Base-by-base conservation (phyloP, 2,113 vertebrate species). In the Hystrix cristata region DNA sequence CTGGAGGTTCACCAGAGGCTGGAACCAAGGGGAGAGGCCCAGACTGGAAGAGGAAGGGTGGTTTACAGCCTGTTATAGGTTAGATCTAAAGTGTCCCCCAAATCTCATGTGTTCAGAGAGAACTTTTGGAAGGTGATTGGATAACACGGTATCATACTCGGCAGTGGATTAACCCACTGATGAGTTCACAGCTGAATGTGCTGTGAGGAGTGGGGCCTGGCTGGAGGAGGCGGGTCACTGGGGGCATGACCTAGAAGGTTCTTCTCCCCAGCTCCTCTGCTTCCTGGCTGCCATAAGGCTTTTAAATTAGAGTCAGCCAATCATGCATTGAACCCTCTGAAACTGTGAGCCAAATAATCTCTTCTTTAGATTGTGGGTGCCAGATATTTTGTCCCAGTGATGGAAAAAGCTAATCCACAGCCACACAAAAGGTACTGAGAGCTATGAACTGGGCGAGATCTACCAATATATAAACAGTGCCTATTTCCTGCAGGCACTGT, bases 401-500 rank as follows among this genome's bases (percentile, higher is more conserved):
- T 60, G 43, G 25, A 46, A 76, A 29, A 29, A 48, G 72, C 43
- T 23, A 38, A 29, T 55, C 3, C 38, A 18, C 15, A 18, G 59
- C 13, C 55, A 38, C 14, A 27, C 10, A 59, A 38, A 60, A 15
- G 19, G n/a, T 2, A 57, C 14, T 53, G 38, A 80, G 25, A 71
- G 46, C 65, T 53, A 25, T 23, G 7, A 59, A 21, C 31, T 38
- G 43, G 43, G 25, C 14, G 72, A 51, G 25, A 76, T 29, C 72
- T 48, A 48, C 5, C 7, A 14, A 67, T 23, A 53, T 4, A 11
- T 0, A 57, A 87, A 51, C 0, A 1, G 3, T 14, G 31, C 12
- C 80, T 62, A n/a, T 16, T 19, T 53, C 15, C 16, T 10, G n/a
- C 38, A 65, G 48, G 43, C 38, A 55, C 19, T 85, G 34, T 72